A percentile compares a stretch with the other conserved stretches of the same genome.
phyloP scores from a whole-genome alignment of 35 echinoderm and acorn worm genomes.

The Eucidaris tribuloides region DNA sequence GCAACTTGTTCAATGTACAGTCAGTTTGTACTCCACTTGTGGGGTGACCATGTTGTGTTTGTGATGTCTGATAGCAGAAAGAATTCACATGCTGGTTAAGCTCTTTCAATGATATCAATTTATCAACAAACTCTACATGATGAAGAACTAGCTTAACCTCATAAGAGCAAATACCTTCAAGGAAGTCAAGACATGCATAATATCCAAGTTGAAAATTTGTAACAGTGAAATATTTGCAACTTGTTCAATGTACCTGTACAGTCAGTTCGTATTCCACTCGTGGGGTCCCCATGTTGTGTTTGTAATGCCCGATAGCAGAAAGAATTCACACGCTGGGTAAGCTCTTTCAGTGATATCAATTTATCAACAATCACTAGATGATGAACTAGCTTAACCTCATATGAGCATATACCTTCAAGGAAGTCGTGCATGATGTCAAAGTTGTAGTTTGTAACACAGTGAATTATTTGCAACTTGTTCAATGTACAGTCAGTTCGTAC shows the following conservation, averaged over 20 bases:
- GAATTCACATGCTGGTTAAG: too few relatives aligned
- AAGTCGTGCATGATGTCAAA: slow-evolving; percentile 34
- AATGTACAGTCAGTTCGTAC: not conserved
- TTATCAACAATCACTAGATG: too few relatives aligned
- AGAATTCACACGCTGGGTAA: too few relatives aligned
- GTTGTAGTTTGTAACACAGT: slow-evolving; percentile 16
- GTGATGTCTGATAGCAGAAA: not conserved
- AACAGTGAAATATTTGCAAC: slow-evolving; percentile 14
- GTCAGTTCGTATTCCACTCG: not conserved
- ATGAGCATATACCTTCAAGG: slow-evolving; percentile 17
- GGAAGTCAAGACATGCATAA: slow-evolving; percentile 35
- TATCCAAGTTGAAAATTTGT: slow-evolving; percentile 9
- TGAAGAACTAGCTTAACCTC: slow-evolving; percentile 25
- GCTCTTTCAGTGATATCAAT: too few relatives aligned
- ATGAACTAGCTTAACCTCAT: slow-evolving; percentile 23
- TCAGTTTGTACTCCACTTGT: not conserved
- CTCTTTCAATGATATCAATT: too few relatives aligned
- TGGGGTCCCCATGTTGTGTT: not conserved
- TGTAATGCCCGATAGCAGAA: not conserved
- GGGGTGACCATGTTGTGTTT: not conserved
- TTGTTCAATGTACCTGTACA: slow-evolving; percentile 1
- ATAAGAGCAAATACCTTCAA: slow-evolving; percentile 20
- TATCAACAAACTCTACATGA: too few relatives aligned
- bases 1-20: not conserved
- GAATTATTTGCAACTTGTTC: not conserved